Base-by-base conservation (phyloP, 2,888 invertebrate genomes). In the Ophraella communa region DNA sequence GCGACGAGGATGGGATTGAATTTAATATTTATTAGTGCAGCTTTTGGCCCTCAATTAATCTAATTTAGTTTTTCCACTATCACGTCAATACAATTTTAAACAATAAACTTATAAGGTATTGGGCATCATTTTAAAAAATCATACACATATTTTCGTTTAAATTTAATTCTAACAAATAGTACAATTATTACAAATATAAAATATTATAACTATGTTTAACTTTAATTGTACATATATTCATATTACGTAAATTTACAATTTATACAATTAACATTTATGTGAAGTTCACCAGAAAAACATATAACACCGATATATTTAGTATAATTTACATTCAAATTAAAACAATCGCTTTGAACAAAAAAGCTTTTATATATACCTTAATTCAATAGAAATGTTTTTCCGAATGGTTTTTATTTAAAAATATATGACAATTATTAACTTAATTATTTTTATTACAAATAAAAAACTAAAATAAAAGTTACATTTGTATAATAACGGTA, bases 131-230 rank as follows among this genome's bases (percentile, higher is more conserved):
- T 39, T 1, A 39, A 14, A n/a, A 23, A 56, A 56, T n/a, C 11
- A 27, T 44, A 11, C 24, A 56, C 24, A 17, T 10, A 24, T 52
- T 61, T 66, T 62, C 33, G 53, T 63, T 64, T 24, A 62, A 62
- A 59, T 69, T 66, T 69, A 66, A 66, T 69, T 45, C 68, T 69
- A 69, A 66, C 64, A 66, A 64, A 64, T 69, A 66, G 58, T 69
- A 68, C 68, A 68, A 53, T 66, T 49, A 68, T 64, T 70, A 68
- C 68, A 70, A 70, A 70, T 70, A 70, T 70, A 70, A 70, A 70
- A 70, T 70, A 68, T 69, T 68, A 63, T 65, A 65, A 54, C 62
- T 62, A 62, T 68, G 58, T 52, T 58, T 66, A 70, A 65, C 68
- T 63, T 68, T 66, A 55, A 68, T 67, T 62, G 60, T 68, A 70